A percentile compares a stretch with the other conserved stretches of the same genome.
Evolutionary conservation across 1,140 invertebrate genomes (phyloP).

Genomic region (Zophobas morio): DNA sequence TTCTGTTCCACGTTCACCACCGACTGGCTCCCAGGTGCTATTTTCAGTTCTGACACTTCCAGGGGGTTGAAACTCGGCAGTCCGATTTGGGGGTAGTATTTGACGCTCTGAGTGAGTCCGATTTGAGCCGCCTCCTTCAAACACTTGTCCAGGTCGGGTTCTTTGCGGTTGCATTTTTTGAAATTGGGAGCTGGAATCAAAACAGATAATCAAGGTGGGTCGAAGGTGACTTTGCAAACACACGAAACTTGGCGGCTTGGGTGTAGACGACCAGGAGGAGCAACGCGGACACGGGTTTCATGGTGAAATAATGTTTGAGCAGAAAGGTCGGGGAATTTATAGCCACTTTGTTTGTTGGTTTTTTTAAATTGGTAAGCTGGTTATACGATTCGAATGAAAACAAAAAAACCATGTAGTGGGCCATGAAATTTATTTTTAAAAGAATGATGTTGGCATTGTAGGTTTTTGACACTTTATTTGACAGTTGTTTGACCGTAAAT

Average conservation of each 20-base stretch:
- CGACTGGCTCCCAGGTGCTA: slow-evolving; percentile 7
- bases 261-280: background rate
- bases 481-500: too few relatives aligned
- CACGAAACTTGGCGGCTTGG: slow-evolving; percentile 7
- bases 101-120: slow-evolving; percentile 8
- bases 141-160: slow-evolving; percentile 21
- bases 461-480: too few relatives aligned
- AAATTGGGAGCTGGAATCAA: background rate
- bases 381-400: too few relatives aligned
- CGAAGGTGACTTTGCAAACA: background rate
- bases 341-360: too few relatives aligned
- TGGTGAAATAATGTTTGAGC: background rate
- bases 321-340: too few relatives aligned
- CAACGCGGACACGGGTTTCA: background rate
- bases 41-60: slow-evolving; percentile 14
- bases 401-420: too few relatives aligned
- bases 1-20: slow-evolving; percentile 44
- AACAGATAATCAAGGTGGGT: background rate
- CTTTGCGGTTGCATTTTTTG: slow-evolving; percentile 16
- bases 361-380: too few relatives aligned
- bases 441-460: too few relatives aligned
- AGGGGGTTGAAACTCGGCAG: slow-evolving; percentile 26
- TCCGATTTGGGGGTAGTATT: background rate
- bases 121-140: slow-evolving; percentile 34
- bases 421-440: too few relatives aligned